Base-by-base conservation (phyloP, 2,888 invertebrate species). In the Ochropleura leucogaster region DNA sequence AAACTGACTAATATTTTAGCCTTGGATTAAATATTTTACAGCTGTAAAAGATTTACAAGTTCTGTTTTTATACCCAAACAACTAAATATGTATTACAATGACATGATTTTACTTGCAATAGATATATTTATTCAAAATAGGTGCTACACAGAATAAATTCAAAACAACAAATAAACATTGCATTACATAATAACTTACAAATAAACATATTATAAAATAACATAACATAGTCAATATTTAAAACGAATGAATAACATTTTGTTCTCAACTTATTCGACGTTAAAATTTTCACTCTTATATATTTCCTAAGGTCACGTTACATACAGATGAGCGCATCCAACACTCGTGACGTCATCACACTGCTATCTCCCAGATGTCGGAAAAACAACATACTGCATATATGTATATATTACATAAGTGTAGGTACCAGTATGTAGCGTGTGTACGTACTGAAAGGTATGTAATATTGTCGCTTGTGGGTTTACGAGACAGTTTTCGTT, bases 251-350 rank as follows among this genome's bases (percentile, higher is more conserved):
- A 30, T 8, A 57, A 30, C 18, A 53, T 20, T 74, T 74, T 49
- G 46, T 66, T 64, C 30, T 53, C 20, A 42, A 53, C 16, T 46
- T 53, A 62, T 70, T 60, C 46, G n/a, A 70, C 55, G 46, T 59
- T 60, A 70, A 57, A 60, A 73, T 73, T 72, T 68, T 64, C 76
- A 84, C 67, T 80, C 57, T 55, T 59, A 30, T 47, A 55, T 74
- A 75, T 72, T 70, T 62, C 57, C 53, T 75, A 76, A 84, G 82
- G 82, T 80, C 82, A 68, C 64, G 42, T 75, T 80, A 84, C 69
- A 57, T 66, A 67, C 70, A 40, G 46, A 76, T 82, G 82, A 82
- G 85, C 76, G 72, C 72, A 67, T 80, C 69, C 63, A 51, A 69
- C 68, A 64, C 67, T 51, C 16, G 64, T 84, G 85, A 80, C 82